These are phyloP conservation scores for Taphrorychus bicolor DNA, from an alignment of 2,888 invertebrate species.

Conservation along the genomic window DNA sequence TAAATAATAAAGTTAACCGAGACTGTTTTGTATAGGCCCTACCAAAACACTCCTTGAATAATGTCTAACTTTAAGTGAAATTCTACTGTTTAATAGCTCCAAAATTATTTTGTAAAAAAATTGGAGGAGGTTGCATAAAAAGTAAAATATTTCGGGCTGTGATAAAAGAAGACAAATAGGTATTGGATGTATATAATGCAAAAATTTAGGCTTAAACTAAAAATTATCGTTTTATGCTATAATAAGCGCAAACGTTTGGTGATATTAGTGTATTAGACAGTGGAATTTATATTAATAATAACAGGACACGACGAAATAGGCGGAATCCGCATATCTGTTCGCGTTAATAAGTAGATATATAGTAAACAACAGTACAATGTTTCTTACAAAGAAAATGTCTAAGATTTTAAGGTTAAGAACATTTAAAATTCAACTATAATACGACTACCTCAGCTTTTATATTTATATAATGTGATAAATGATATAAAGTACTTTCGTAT, in stretches of 20 bases:
- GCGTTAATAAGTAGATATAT: background rate
- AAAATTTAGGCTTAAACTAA: conserved; percentile 35
- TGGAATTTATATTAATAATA: conserved; percentile 31
- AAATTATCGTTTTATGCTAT: conserved; percentile 25
- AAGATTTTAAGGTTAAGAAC: background rate
- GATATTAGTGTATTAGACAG: conserved; percentile 42
- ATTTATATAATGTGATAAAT: conserved; percentile 32
- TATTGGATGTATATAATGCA: conserved; percentile 36
- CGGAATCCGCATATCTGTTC: background rate
- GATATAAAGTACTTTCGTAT: background rate
- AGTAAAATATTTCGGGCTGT: conserved; percentile 39
- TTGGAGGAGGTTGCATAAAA: conserved; percentile 15
- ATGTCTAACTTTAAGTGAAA: conserved; percentile 17
- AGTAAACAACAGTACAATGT: conserved; percentile 24
- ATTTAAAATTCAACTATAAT: conserved; percentile 6
- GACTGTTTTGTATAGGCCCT: too few relatives aligned
- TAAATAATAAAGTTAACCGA: too few relatives aligned
- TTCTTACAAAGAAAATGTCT: conserved; percentile 2
- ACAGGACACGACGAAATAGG: background rate
- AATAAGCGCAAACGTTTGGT: conserved; percentile 25
- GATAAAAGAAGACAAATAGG: conserved; percentile 40
- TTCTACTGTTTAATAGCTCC: conserved; percentile 43
- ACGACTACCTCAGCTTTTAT: conserved; percentile 40
- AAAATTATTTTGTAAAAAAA: conserved; percentile 35
- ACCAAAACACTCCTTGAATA: too few relatives aligned